Evolutionary conservation across 1,140 invertebrate species (phyloP).

Genomic region (Macrocentrus cingulum): DNA sequence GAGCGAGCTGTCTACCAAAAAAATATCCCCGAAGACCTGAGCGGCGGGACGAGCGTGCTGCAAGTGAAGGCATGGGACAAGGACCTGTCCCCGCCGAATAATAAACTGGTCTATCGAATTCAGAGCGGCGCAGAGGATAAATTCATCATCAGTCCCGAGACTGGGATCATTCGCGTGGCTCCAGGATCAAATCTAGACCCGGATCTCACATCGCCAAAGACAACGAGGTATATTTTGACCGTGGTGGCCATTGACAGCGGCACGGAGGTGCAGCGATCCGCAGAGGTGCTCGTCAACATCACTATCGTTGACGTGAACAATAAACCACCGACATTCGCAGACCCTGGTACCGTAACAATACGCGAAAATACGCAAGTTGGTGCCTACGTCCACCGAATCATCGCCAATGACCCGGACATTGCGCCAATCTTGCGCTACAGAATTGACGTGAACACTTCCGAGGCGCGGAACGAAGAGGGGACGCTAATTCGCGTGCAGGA

Average conservation of each 20-base stretch:
- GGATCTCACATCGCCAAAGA: constrained; percentile 78
- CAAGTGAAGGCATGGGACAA: constrained; percentile 81
- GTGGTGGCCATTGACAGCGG: constrained; percentile 85
- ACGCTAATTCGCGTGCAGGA: constrained; percentile 69
- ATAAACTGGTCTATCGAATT: constrained; percentile 84
- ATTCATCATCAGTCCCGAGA: constrained; percentile 84
- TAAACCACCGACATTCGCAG: constrained; percentile 75
- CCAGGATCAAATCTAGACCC: constrained; percentile 86
- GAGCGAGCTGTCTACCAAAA: constrained; percentile 72
- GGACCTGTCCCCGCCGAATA: constrained; percentile 85
- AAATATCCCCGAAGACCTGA: constrained; percentile 79
- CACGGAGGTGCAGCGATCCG: constrained; percentile 75
- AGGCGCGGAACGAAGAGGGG: constrained; percentile 80
- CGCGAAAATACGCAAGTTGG: constrained; percentile 79
- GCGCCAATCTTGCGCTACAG: constrained; percentile 74
- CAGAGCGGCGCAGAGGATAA: constrained; percentile 86
- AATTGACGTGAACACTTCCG: constrained; percentile 70
- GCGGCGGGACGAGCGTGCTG: constrained; percentile 75
- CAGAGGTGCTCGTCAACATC: constrained; percentile 77
- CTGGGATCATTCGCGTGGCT: constrained; percentile 82
- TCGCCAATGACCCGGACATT: constrained; percentile 79
- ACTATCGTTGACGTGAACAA: constrained; percentile 90
- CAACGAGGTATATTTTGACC: constrained; percentile 66
- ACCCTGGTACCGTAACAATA: constrained; percentile 69
- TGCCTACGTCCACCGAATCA: constrained; percentile 66